Evolutionary conservation across 2,797 vertebrate species (phyloP).

Genomic region (Emys orbicularis): DNA sequence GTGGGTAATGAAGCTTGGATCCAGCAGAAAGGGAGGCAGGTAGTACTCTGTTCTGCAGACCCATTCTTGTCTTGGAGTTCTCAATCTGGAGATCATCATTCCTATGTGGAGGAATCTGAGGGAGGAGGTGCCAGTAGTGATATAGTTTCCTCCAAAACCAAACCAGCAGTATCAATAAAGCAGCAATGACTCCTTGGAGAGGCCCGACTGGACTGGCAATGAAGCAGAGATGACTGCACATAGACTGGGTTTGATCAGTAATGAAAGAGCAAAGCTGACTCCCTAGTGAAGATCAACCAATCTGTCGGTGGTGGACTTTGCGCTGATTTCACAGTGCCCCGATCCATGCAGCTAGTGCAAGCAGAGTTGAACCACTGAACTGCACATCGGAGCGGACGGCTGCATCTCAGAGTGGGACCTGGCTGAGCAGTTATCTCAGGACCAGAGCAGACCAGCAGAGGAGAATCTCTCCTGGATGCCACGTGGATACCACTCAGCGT

Average conservation of each 20-base stretch:
- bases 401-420: background rate
- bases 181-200: too few species aligned
- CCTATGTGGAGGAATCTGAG: too few species aligned
- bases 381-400: background rate
- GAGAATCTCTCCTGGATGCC: background rate
- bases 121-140: too few species aligned
- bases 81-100: too few species aligned
- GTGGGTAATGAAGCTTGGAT: too few species aligned
- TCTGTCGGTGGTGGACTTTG: background rate
- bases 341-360: background rate
- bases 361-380: background rate
- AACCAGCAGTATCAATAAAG: too few species aligned
- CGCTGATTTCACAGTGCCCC: background rate
- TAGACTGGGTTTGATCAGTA: background rate
- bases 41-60: too few species aligned
- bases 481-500: background rate
- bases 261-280: background rate
- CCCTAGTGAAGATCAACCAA: background rate
- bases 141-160: too few species aligned
- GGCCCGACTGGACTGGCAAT: too few species aligned
- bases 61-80: too few species aligned
- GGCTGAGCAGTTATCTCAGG: background rate
- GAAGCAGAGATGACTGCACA: background rate
- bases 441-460: background rate
- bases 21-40: too few species aligned